phyloP scores from a whole-genome alignment of 2,888 invertebrate species.

The Tenthredo mesomela region DNA sequence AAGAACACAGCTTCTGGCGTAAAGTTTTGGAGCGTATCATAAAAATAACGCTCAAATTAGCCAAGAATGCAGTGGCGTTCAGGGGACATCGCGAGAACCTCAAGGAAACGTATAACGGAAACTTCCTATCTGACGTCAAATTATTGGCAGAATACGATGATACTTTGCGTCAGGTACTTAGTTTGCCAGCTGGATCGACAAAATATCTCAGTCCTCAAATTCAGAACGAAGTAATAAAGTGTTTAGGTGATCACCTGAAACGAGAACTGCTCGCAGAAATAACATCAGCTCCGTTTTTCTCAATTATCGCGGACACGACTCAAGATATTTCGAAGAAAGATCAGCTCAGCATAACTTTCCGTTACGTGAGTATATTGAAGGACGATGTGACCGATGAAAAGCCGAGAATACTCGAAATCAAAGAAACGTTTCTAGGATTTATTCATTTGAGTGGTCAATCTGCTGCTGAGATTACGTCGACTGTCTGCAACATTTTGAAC shows the following conservation, averaged over 20 bases:
- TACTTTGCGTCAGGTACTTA: slow-evolving; percentile 28
- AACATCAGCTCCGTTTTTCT: background rate
- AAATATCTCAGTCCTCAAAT: slow-evolving; percentile 7
- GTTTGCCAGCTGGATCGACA: slow-evolving; percentile 27
- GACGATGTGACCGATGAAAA: too few species aligned
- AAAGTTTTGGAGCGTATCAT: slow-evolving; percentile 41
- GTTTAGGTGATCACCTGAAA: background rate
- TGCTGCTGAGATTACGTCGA: too few species aligned
- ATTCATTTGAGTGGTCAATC: too few species aligned
- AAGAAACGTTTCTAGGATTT: too few species aligned
- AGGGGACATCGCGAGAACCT: slow-evolving; percentile 47
- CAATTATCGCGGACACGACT: background rate
- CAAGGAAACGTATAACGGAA: slow-evolving; percentile 37
- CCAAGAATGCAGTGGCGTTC: slow-evolving; percentile 47
- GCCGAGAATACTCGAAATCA: too few species aligned
- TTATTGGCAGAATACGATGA: slow-evolving; percentile 35
- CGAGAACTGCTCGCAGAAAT: background rate
- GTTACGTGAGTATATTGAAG: too few species aligned
- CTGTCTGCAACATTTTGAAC: too few species aligned
- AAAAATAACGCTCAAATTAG: slow-evolving; percentile 41
- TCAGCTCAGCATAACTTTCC: slow-evolving; percentile 21
- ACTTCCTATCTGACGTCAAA: slow-evolving; percentile 24
- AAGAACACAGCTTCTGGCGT: slow-evolving; percentile 26
- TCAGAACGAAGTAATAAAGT: slow-evolving; percentile 2
- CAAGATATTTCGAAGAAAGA: slow-evolving; percentile 7